Evolutionary conservation across 2,113 vertebrate species (phyloP).

Genomic region (Austrofundulus limnaeus): DNA sequence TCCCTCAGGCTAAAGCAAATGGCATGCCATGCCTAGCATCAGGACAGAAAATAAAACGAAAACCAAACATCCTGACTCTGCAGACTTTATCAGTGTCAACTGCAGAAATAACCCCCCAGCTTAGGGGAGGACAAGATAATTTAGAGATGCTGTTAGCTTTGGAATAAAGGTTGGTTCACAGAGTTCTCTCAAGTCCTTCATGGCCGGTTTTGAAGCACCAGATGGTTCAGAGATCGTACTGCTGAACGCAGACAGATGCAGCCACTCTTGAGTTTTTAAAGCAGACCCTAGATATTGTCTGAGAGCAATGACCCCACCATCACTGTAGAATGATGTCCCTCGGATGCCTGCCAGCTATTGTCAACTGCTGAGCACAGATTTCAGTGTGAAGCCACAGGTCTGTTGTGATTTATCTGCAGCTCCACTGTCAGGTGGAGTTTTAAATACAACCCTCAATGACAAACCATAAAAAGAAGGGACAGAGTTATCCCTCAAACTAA

Average conservation of each 20-base stretch:
- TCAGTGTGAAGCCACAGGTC: conserved; percentile 17
- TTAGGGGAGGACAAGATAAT: conserved; percentile 4
- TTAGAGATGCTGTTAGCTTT: not conserved
- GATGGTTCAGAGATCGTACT: conserved; percentile 8
- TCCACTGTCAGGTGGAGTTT: conserved; percentile 2
- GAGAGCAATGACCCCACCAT: conserved; percentile 18
- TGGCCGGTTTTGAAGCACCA: conserved; percentile 5
- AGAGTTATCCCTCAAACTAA: too few relatives aligned
- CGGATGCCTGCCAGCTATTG: conserved; percentile 15
- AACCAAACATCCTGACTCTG: conserved; percentile 27
- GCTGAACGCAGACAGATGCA: conserved; percentile 17
- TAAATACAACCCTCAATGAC: conserved; percentile 1
- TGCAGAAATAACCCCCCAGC: conserved; percentile 19
- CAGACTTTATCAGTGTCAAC: conserved; percentile 15
- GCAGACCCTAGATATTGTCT: conserved; percentile 15
- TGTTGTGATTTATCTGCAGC: conserved; percentile 1
- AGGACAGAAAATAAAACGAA: conserved; percentile 45
- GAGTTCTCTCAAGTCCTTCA: conserved; percentile 2
- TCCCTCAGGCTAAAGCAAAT: conserved; percentile 45
- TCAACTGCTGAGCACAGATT: conserved; percentile 11
- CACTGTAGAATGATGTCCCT: conserved; percentile 15
- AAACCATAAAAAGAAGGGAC: not conserved
- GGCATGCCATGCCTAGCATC: conserved; percentile 20
- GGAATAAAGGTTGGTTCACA: conserved; percentile 23
- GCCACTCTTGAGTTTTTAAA: conserved; percentile 16